phyloP scores from a whole-genome alignment of 2,888 invertebrate genomes.

The Eupeodes luniger region DNA sequence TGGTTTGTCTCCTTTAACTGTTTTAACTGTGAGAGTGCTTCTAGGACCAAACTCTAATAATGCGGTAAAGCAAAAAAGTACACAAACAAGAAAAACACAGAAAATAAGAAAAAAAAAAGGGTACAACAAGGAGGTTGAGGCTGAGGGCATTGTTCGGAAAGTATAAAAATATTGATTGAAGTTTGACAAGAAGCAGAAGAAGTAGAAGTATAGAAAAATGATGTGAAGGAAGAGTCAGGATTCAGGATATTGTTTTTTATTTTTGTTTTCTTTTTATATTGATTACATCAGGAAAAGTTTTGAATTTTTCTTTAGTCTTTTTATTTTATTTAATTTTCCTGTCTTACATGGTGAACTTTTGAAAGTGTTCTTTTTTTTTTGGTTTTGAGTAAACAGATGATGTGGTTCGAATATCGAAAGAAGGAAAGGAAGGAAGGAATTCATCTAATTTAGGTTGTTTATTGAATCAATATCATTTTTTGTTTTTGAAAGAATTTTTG shows the following conservation, averaged over 20 bases:
- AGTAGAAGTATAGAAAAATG: background rate
- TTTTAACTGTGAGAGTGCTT: constrained; percentile 17
- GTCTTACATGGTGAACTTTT: background rate
- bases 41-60: constrained; percentile 18
- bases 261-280: background rate
- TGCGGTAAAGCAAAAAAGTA: constrained; percentile 25
- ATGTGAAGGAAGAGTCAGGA: background rate
- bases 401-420: background rate
- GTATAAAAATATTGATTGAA: constrained; percentile 36
- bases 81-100: constrained; percentile 4
- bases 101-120: background rate
- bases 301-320: background rate
- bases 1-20: background rate
- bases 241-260: constrained; percentile 9
- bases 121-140: background rate
- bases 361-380: background rate
- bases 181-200: constrained; percentile 5
- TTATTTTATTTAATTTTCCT: background rate
- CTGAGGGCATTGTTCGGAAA: constrained; percentile 13
- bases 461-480: constrained; percentile 50
- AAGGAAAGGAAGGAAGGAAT: constrained; percentile 11
- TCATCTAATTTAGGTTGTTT: constrained; percentile 48
- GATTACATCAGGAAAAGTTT: constrained; percentile 32
- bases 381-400: constrained; percentile 12
- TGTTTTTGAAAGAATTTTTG: background rate